These are phyloP conservation scores for Drosophila takahashii DNA, from an alignment of 1,140 invertebrate genomes.

Conservation along the genomic window DNA sequence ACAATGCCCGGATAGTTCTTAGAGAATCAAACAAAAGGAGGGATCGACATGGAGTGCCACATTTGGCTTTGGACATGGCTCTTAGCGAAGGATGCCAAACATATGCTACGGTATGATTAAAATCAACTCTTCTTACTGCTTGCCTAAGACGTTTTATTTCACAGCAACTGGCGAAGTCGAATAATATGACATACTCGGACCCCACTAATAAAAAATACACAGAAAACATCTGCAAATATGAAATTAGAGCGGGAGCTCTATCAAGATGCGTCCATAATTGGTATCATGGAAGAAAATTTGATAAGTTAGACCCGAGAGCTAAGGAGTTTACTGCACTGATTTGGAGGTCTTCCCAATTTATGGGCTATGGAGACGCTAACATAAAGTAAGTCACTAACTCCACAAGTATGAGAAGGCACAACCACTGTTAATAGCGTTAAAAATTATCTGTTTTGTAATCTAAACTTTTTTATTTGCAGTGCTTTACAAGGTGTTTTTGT, in stretches of 20 bases:
- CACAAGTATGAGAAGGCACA: neutral
- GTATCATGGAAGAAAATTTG: neutral
- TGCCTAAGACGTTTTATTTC: too few species aligned
- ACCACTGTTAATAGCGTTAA: neutral
- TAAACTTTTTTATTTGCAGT: neutral
- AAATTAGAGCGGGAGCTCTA: neutral
- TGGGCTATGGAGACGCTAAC: slow-evolving; percentile 9
- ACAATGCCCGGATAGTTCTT: neutral
- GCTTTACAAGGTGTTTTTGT: neutral
- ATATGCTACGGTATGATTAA: neutral
- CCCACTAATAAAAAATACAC: neutral
- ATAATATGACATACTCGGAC: neutral
- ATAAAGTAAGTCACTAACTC: neutral
- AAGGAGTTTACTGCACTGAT: slow-evolving; percentile 11
- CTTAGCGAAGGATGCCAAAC: neutral
- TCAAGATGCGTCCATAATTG: neutral
- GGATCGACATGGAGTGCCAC: neutral
- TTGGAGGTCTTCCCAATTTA: neutral
- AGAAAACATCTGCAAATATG: slow-evolving; percentile 3
- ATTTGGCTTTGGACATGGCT: neutral
- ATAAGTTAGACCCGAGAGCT: neutral
- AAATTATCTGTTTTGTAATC: neutral
- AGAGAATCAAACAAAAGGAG: slow-evolving; percentile 1
- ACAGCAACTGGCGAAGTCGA: neutral
- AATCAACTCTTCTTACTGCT: neutral